A percentile compares a stretch with the other conserved stretches of the same genome.
phyloP scores from a whole-genome alignment of 2,797 vertebrate genomes.

The Poeciliopsis gracilis region DNA sequence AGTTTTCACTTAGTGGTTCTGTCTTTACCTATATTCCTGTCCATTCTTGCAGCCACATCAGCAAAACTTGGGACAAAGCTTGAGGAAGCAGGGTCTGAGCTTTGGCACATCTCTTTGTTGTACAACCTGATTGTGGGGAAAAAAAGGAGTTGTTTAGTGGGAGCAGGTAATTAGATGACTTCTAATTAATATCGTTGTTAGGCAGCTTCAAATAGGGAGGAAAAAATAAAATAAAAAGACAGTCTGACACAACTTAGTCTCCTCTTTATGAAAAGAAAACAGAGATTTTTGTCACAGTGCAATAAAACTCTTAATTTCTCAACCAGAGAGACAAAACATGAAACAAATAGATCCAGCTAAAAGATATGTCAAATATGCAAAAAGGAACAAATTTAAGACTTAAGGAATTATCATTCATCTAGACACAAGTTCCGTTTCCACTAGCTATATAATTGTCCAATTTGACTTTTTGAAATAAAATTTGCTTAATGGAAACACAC shows the following conservation, averaged over 20 bases:
- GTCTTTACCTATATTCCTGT: constrained; percentile 85
- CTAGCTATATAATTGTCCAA: no score
- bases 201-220: not conserved
- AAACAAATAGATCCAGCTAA: not conserved
- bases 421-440: not conserved
- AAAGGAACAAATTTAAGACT: not conserved
- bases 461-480: no score
- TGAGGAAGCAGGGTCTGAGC: constrained; percentile 74
- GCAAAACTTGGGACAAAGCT: constrained; percentile 85
- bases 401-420: not conserved
- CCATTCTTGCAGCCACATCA: constrained; percentile 82
- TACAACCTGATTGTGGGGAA: constrained; percentile 73
- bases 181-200: not conserved
- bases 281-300: not conserved
- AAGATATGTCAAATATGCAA: not conserved
- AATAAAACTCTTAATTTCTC: not conserved
- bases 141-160: not conserved
- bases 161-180: not conserved
- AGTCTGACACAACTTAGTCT: not conserved
- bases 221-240: not conserved
- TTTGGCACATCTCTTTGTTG: constrained; percentile 76
- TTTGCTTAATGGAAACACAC: no score
- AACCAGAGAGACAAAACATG: not conserved
- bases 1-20: not conserved
- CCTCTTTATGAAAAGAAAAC: not conserved